Conservation (phyloP, 37 sponge, comb jelly and placozoan genomes). For the Bolinopsis microptera region DNA sequence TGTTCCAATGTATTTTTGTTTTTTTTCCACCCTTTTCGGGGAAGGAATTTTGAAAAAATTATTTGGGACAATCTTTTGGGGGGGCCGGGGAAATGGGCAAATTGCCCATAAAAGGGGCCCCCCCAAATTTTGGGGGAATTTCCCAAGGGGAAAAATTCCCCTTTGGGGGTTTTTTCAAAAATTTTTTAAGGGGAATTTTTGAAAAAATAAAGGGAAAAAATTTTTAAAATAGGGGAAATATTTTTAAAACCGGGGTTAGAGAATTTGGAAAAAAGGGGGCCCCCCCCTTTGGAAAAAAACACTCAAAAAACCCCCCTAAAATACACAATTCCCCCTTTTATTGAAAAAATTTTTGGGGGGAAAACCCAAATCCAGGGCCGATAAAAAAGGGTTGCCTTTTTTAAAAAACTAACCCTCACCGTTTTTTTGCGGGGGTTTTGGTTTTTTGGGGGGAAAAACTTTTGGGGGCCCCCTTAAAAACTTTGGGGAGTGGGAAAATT, state of each 20-base stretch:
- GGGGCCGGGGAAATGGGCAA: not conserved
- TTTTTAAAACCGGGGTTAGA: not conserved
- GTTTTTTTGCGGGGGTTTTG: not conserved
- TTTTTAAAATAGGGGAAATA: not conserved
- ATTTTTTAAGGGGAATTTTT: too few relatives aligned
- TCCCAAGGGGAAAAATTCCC: too few relatives aligned
- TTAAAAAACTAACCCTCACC: not conserved
- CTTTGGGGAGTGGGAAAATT: too few relatives aligned
- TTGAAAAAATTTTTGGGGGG: not conserved
- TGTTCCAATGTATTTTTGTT: constrained; percentile 3
- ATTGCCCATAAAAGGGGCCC: not conserved
- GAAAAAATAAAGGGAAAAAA: not conserved
- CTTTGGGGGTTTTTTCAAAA: too few relatives aligned
- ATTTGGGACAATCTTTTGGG: not conserved
- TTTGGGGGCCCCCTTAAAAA: too few relatives aligned
- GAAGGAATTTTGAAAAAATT: not conserved
- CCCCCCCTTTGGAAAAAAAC: not conserved
- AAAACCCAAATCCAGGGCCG: not conserved
- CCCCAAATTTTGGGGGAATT: not conserved
- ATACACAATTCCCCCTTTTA: not conserved
- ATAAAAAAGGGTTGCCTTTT: not conserved
- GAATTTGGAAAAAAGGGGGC: not conserved
- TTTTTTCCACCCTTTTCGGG: not conserved
- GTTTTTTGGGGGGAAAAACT: not conserved
- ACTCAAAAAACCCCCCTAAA: too few relatives aligned